These are phyloP conservation scores for Sphyrna mokarran DNA, from an alignment of 2,113 vertebrate genomes.

Conservation along the genomic window DNA sequence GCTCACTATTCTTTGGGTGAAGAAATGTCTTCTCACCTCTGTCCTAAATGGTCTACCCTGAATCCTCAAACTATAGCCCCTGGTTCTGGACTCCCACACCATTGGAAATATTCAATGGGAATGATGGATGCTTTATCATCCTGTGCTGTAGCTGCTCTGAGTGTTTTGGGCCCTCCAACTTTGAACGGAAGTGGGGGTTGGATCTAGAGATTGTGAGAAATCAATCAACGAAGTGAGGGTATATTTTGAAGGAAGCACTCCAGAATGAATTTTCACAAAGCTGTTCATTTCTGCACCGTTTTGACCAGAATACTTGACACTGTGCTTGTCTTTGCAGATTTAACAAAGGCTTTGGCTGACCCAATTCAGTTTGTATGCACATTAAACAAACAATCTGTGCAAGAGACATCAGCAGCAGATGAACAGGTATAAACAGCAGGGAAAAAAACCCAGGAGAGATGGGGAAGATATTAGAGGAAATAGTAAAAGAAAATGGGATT, in stretches of 20 bases:
- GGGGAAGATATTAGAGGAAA: not conserved
- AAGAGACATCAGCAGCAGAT: constrained; percentile 40
- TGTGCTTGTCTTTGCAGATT: constrained; percentile 47
- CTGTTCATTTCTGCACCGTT: not conserved
- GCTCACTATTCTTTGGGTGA: no score
- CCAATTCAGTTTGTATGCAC: constrained; percentile 66
- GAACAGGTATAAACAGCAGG: not conserved
- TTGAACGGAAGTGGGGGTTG: accelerated
- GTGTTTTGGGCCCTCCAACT: accelerated
- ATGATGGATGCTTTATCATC: no score
- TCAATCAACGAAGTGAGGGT: not conserved
- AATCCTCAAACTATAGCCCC: no score
- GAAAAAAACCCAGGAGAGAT: not conserved
- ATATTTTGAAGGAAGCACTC: not conserved
- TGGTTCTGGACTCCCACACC: no score
- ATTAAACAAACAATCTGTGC: constrained; percentile 53
- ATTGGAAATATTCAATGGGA: no score
- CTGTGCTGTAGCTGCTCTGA: not conserved
- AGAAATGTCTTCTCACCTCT: no score
- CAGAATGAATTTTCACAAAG: not conserved
- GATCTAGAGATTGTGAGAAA: not conserved
- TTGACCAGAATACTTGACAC: not conserved
- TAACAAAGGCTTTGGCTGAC: constrained; percentile 65
- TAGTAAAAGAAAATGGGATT: not conserved
- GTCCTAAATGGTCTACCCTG: no score